Base-by-base conservation (phyloP, 2,113 vertebrate species). In the Tragelaphus buxtoni region DNA sequence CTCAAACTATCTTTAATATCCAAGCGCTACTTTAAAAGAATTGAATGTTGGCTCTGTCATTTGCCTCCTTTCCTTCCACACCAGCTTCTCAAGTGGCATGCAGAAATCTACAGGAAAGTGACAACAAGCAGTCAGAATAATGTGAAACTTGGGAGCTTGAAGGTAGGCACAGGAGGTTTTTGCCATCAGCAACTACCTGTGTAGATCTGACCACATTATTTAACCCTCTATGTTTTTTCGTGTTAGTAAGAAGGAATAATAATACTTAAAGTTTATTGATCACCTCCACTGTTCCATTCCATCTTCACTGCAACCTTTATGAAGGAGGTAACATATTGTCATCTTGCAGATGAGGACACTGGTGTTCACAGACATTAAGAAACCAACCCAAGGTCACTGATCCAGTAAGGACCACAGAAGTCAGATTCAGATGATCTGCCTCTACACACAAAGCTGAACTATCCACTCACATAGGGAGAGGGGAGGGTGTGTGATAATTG, bases 1-100 rank as follows among this genome's bases (percentile, higher is more conserved):
- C 32, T n/a, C 12, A 49, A 86, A 80, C n/a, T 35, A 35, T 88
- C 74, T 82, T 77, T 63, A 53, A 58, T 63, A 30, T 61, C 26
- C 39, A 92, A 96, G 45, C 5, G 22, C 8, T n/a, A n/a, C 18
- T 74, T 89, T 45, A 39, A 7, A 45, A 97, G 82, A 63, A 24
- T 74, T 91, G 58, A 82, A 86, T 39, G 60, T 9, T 45, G 65
- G 61, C 83, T 83, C 76, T 76, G 30, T 22, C 12, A 22, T 9
- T 55, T 22, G 77, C 12, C 32, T 45, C n/a, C 9, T 49, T 81
- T 69, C 65, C 72, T 49, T 72, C 51, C 17, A 58, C 0, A 7
- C 17, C 49, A 51, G 53, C 20, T 42, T 90, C 77, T 28, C 10
- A 0, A 22, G 45, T 42, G 60, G 22, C 32, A 47, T 20, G 6